phyloP scores from a whole-genome alignment of 2,888 invertebrate genomes.

The Ischnura elegans region DNA sequence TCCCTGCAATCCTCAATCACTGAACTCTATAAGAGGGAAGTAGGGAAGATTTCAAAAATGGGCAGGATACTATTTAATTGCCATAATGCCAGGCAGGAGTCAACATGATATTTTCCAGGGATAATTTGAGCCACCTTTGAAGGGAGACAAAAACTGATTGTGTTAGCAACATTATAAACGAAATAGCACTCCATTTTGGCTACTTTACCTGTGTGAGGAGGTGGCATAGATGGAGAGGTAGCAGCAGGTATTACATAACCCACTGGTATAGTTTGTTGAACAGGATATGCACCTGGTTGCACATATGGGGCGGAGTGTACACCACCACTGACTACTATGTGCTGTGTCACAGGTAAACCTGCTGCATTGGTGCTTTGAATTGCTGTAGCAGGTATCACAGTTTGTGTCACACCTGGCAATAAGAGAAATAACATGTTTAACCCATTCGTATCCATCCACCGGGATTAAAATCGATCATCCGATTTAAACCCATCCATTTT shows the following conservation, averaged over 20 bases:
- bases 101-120: too few relatives aligned
- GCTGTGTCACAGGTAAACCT: slow-evolving; percentile 50
- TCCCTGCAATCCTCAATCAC: too few relatives aligned
- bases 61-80: too few relatives aligned
- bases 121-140: too few relatives aligned
- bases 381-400: background rate
- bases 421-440: too few relatives aligned
- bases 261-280: background rate
- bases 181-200: background rate
- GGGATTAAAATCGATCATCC: too few relatives aligned
- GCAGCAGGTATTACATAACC: background rate
- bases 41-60: too few relatives aligned
- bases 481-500: background rate
- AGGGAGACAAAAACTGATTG: too few relatives aligned
- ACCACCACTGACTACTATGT: background rate
- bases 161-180: too few relatives aligned
- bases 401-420: background rate
- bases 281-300: background rate
- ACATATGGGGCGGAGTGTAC: background rate
- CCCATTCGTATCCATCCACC: too few relatives aligned
- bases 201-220: slow-evolving; percentile 2
- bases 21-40: too few relatives aligned
- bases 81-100: too few relatives aligned
- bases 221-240: background rate
- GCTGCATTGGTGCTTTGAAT: background rate